These are phyloP conservation scores for Epistrophe grossulariae DNA, from an alignment of 2,888 invertebrate species.

Conservation along the genomic window DNA sequence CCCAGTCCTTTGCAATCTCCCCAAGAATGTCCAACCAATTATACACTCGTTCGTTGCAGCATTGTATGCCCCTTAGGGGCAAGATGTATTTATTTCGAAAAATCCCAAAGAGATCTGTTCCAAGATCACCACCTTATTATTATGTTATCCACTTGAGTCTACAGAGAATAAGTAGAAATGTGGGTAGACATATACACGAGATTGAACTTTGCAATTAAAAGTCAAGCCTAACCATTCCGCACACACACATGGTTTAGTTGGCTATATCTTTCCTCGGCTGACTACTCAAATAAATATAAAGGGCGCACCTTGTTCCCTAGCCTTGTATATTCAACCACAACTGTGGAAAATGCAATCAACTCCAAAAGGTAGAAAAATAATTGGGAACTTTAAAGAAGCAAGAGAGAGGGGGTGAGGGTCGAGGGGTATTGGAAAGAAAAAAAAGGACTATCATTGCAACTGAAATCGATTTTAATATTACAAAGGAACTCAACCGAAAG, in stretches of 20 bases:
- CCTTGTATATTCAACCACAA: conserved; percentile 10
- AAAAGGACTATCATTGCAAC: conserved; percentile 39
- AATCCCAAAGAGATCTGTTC: conserved; percentile 32
- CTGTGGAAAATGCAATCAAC: conserved; percentile 56
- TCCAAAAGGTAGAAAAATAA: conserved; percentile 56
- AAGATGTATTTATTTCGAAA: conserved; percentile 3
- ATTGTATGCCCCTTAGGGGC: conserved; percentile 10
- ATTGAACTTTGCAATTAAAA: conserved; percentile 64
- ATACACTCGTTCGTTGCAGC: conserved; percentile 18
- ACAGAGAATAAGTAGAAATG: not conserved
- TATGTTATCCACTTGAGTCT: conserved; percentile 11
- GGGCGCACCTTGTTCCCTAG: conserved; percentile 53
- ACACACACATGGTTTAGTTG: conserved; percentile 2
- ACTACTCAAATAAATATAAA: not conserved
- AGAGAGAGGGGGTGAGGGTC: no score
- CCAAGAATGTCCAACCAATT: conserved; percentile 69
- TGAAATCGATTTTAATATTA: conserved; percentile 59
- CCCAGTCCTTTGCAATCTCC: conserved; percentile 2
- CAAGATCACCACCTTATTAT: conserved; percentile 64
- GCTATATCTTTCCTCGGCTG: not conserved
- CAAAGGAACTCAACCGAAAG: conserved; percentile 45
- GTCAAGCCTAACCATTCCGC: conserved; percentile 40
- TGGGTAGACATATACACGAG: conserved; percentile 47
- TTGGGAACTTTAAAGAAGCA: conserved; percentile 45
- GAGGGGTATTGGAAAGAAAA: not conserved